These are phyloP conservation scores for Enteromius argenteus DNA, from an alignment of 2,797 vertebrate species.

Conservation along the genomic window DNA sequence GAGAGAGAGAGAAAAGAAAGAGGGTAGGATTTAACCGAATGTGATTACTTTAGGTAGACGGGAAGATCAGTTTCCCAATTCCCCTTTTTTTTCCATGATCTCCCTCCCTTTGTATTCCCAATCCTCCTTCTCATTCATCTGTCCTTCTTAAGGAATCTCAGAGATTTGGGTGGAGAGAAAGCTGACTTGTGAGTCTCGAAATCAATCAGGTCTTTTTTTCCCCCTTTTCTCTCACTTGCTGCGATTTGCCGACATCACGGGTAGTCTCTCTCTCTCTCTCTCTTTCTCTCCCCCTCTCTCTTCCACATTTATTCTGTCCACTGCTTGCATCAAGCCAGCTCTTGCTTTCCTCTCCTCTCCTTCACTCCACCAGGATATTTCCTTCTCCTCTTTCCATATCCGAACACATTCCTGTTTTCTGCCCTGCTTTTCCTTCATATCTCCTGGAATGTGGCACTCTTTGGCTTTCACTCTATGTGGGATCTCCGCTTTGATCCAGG, in stretches of 20 bases:
- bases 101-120: neutral
- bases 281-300: slow-evolving; percentile 52
- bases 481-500: slow-evolving; percentile 80
- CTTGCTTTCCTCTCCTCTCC: slow-evolving; percentile 55
- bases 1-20: neutral
- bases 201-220: slow-evolving; percentile 63
- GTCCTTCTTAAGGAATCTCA: slow-evolving; percentile 33
- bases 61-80: neutral
- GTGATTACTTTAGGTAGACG: slow-evolving; percentile 7
- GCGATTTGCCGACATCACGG: slow-evolving; percentile 54
- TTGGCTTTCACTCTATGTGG: slow-evolving; percentile 78
- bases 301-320: slow-evolving; percentile 65
- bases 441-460: slow-evolving; percentile 81
- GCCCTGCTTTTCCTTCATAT: slow-evolving; percentile 38
- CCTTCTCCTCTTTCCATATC: slow-evolving; percentile 51
- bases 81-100: neutral
- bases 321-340: slow-evolving; percentile 68
- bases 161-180: slow-evolving; percentile 32
- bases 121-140: slow-evolving; percentile 17
- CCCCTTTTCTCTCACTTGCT: slow-evolving; percentile 59
- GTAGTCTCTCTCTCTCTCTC: slow-evolving; percentile 63
- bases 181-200: slow-evolving; percentile 64
- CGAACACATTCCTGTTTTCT: slow-evolving; percentile 24
- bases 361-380: slow-evolving; percentile 53
- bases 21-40: slow-evolving; percentile 12